Base-by-base conservation (phyloP, 1,140 invertebrate genomes). In the Fopius arisanus region DNA sequence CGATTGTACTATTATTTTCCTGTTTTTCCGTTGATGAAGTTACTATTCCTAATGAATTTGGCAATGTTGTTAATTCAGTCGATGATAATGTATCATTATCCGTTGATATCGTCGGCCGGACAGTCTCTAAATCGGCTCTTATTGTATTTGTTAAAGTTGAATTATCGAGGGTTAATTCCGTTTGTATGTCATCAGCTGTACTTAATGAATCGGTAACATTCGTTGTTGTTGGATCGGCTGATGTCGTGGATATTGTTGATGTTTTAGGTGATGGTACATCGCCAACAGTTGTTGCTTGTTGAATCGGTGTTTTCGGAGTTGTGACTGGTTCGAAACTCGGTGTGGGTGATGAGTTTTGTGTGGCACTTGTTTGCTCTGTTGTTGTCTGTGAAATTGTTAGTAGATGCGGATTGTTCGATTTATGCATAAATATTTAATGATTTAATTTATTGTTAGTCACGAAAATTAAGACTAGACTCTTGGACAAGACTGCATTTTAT, bases 361-460 rank as follows among this genome's bases (percentile, higher is more conserved):
- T 65, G 74, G 82, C 72, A 70, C 82, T 79, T 74, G 82, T 80
- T 77, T 79, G 75, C 72, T 76, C 74, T 75, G 78, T 78, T 78
- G 80, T 83, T 78, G 85, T 87, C 84, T 87, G 84, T 75, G 84
- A 85, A 84, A 87, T 86, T 79, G 87, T 88, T 86, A 87, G 85
- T 86, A 85, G 78, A 85, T 86, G 14, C 62, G 29, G 28, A 31
- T 66, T 75, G 14, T 65, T 31, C 28, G 21, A 2, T 71, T 69
- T 72, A 63, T 43, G 40, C 37, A 40, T 72, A 31, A 43, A 65
- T 72, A n/a, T n/a, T n/a, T 23, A 41, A 37, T 10, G 16, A 48
- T 51, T 51, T 51, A 37, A 2, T 3, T 37, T 37, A 2, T 12
- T 48, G 43, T 48, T 48, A 48, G 43, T 48, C 41, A 43, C 41